Base-by-base conservation (phyloP, 2,888 invertebrate genomes). In the Drosophila neonasuta region DNA sequence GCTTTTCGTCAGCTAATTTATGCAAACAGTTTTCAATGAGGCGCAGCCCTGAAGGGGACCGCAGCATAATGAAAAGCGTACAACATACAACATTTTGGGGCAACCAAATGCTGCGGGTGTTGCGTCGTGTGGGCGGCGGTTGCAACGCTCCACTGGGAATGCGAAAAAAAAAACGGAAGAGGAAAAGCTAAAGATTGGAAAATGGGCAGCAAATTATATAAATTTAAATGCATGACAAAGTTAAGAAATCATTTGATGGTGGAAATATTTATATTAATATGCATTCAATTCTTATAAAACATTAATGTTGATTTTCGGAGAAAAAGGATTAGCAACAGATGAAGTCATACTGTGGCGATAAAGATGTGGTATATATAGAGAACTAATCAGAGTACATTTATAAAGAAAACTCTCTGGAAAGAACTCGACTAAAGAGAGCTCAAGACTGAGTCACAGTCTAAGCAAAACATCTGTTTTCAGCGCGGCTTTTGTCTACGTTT, bases 11-110 rank as follows among this genome's bases (percentile, higher is more conserved):
- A 54, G 55, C 71, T 84, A 84, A 82, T 82, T 82, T 82, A 82
- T 82, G 81, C 81, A 82, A 82, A 79, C 75, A 73, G 55, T 73
- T 84, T 69, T 81, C 81, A 81, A 69, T 82, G 81, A 65, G 75
- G 54, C 81, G 70, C 56, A 63, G 13, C 45, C 36, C 49, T 15
- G 34, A 54, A 51, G 46, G 48, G 61, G 41, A 13, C 32, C 45
- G 29, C 70, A 57, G 29, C 70, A 57, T 65, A 61, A 59, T 62
- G 11, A 32, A 32, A 32, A 32, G 11, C 32, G 10, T n/a, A 11
- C 29, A n/a, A 8, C 36, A 6, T 42, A n/a, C 36, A n/a, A 36
- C n/a, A n/a, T 39, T 39, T 11, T 13, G 42, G 24, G 15, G 41
- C 29, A 45, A 39, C 6, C 36, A 24, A 10, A 15, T 13, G 8